Conservation (phyloP, 1,140 invertebrate species). For the Sitodiplosis mosellana region DNA sequence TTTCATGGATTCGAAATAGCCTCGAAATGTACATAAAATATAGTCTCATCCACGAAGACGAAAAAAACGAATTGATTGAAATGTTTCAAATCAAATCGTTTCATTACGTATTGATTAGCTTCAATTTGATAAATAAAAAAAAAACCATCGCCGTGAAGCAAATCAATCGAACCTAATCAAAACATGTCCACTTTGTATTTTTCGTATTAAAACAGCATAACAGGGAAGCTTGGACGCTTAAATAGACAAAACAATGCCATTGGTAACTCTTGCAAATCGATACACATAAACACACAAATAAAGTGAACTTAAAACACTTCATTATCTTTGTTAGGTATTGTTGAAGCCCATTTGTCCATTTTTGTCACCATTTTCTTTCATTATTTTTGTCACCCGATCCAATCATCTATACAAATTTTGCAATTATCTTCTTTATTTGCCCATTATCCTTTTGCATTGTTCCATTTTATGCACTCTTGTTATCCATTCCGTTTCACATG, state of each 20-base stretch:
- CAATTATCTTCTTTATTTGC: too few species aligned
- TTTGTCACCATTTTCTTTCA: neutral
- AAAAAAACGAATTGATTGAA: too few species aligned
- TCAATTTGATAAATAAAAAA: neutral
- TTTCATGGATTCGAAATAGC: too few species aligned
- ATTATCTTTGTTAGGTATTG: neutral
- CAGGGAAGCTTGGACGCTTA: constrained; percentile 28
- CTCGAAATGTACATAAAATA: too few species aligned
- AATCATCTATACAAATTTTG: neutral
- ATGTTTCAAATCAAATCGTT: too few species aligned
- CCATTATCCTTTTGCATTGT: too few species aligned
- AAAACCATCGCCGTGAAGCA: too few species aligned
- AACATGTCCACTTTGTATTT: neutral
- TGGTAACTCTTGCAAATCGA: neutral
- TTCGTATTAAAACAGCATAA: constrained; percentile 10
- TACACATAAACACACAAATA: constrained; percentile 1
- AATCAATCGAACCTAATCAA: too few species aligned
- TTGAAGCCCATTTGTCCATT: neutral
- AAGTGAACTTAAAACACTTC: neutral
- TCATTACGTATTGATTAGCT: too few species aligned
- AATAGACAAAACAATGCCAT: constrained; percentile 28
- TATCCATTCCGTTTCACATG: too few species aligned
- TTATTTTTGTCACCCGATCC: constrained; percentile 5
- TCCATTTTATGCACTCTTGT: too few species aligned
- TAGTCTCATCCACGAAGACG: too few species aligned